These are phyloP conservation scores for Oppia nitens DNA, from an alignment of 1,140 invertebrate genomes.

Conservation along the genomic window DNA sequence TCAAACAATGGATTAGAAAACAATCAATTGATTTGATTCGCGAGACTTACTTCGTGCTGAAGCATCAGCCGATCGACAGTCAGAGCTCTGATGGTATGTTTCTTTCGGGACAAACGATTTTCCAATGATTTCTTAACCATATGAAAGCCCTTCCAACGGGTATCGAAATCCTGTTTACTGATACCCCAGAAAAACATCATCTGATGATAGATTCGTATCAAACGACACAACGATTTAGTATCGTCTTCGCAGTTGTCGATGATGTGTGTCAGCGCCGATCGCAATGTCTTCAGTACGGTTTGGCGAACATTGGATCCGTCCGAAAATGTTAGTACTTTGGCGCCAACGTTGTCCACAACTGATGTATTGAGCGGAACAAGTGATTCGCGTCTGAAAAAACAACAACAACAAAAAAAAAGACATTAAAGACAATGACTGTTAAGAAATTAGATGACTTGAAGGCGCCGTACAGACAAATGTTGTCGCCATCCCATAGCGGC, in stretches of 20 bases:
- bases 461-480: constrained; percentile 19
- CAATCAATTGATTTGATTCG: not conserved
- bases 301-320: constrained; percentile 40
- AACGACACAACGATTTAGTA: constrained; percentile 45
- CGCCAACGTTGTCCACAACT: not conserved
- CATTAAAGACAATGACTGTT: not conserved
- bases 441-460: not conserved
- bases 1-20: constrained; percentile 10
- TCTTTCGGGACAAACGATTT: constrained; percentile 39
- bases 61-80: constrained; percentile 43
- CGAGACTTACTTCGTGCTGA: constrained; percentile 41
- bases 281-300: constrained; percentile 35
- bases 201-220: constrained; percentile 44
- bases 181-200: constrained; percentile 39
- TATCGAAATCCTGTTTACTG: constrained; percentile 35
- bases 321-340: not conserved
- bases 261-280: constrained; percentile 38
- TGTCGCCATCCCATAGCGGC: constrained; percentile 40
- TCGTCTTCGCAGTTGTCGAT: constrained; percentile 48
- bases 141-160: constrained; percentile 39
- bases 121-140: constrained; percentile 41
- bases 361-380: constrained; percentile 1
- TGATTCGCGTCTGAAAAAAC: constrained; percentile 1
- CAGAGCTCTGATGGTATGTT: constrained; percentile 42
- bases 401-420: constrained; percentile 33